Conservation (phyloP, 2,797 vertebrate species). For the Champsocephalus esox region DNA sequence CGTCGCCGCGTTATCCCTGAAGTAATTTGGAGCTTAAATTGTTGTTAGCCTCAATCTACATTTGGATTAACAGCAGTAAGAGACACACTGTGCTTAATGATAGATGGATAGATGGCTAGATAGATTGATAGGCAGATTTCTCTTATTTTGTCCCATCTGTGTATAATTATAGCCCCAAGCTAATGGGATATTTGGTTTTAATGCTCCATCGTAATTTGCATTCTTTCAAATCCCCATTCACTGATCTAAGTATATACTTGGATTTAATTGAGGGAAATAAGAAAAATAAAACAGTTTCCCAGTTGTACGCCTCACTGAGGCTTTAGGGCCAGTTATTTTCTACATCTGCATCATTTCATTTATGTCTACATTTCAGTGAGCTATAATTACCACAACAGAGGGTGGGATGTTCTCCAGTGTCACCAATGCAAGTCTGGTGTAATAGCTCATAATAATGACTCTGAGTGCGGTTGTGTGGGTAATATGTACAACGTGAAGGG, state of each 20-base stretch:
- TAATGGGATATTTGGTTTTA: conserved; percentile 66
- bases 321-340: conserved; percentile 63
- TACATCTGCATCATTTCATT: conserved; percentile 71
- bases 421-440: conserved; percentile 62
- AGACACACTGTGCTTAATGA: conserved; percentile 12
- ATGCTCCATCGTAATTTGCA: conserved; percentile 61
- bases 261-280: conserved; percentile 59
- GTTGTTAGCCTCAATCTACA: conserved; percentile 11
- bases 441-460: conserved; percentile 68
- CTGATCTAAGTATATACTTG: conserved; percentile 61
- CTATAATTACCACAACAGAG: conserved; percentile 70
- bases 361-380: conserved; percentile 72
- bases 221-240: conserved; percentile 60
- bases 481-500: conserved; percentile 33
- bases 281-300: conserved; percentile 43
- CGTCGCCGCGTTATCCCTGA: conserved; percentile 19
- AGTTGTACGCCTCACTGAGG: conserved; percentile 43
- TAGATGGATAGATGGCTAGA: background rate
- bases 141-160: conserved; percentile 37
- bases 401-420: conserved; percentile 66
- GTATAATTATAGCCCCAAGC: conserved; percentile 53
- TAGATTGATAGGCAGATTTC: conserved; percentile 19
- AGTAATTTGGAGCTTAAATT: conserved; percentile 28
- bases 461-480: conserved; percentile 53
- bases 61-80: conserved; percentile 44